A percentile compares a stretch with the other conserved stretches of the same genome.
Evolutionary conservation across 2,797 vertebrate species (phyloP).

Genomic region (Scolopax bukidnonensis): DNA sequence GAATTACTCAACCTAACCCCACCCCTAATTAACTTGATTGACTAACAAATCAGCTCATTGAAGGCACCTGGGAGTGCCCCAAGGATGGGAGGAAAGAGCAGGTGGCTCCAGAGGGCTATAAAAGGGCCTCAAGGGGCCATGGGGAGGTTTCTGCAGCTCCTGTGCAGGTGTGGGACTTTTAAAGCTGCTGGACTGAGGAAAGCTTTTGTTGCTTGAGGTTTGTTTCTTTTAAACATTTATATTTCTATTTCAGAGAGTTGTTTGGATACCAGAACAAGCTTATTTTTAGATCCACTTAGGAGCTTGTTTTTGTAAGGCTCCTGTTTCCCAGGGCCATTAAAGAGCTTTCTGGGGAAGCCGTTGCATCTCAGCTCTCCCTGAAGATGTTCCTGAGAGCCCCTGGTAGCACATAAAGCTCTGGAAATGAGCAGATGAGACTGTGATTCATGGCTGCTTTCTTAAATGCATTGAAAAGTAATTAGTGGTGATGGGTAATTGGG

Average conservation of each 20-base stretch:
- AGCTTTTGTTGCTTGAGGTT: not conserved
- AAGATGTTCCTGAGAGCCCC: not conserved
- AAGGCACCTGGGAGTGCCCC: not conserved
- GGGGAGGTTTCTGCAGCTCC: accelerated
- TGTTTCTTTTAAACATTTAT: not conserved
- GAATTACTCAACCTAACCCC: not conserved
- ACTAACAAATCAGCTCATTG: accelerated
- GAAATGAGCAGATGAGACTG: not conserved
- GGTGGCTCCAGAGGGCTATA: accelerated
- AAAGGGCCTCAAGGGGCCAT: accelerated
- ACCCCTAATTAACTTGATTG: not conserved
- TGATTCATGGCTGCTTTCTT: not conserved
- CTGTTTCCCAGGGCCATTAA: not conserved
- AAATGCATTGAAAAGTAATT: not conserved
- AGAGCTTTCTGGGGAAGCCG: not conserved
- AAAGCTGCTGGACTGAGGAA: not conserved
- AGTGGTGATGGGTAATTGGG: not conserved
- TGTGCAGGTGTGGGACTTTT: accelerated
- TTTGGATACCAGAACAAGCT: not conserved
- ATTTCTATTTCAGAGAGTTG: not conserved
- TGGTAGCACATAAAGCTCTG: not conserved
- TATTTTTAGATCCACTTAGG: slow-evolving; percentile 33
- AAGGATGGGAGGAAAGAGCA: not conserved
- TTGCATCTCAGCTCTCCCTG: not conserved
- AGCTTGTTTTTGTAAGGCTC: not conserved